Evolutionary conservation across 2,113 vertebrate genomes (phyloP), one percentile per base, ranked within the genome.

Genomic region (Meriones unguiculatus): DNA sequence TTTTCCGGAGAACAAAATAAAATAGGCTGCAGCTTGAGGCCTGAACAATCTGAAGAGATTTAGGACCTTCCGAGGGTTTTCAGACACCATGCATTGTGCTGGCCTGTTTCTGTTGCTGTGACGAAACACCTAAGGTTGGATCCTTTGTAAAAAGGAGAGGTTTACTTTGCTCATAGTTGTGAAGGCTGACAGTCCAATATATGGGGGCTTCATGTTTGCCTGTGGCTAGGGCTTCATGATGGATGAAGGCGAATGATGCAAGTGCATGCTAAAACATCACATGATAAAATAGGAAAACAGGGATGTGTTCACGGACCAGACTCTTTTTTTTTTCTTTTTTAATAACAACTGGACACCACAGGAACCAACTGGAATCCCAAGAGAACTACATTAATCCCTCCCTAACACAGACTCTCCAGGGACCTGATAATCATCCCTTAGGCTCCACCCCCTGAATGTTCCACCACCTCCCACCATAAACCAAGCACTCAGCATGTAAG

Each of bases 1-100:
- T 59, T 87, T 94, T 87, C 35, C 20, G 65, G 94, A 30, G 65
- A 94, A 75, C 73, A 80, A 70, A 93, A 70, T 65, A 69, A 80
- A 80, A 89, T n/a, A 46, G 3, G n/a, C 15, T 5, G 50, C 18
- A 24, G 78, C 41, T 92, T 84, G 64, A 75, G 64, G 78, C n/a
- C 1, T 41, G 50, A 65, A 59, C 28, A 30, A 76, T 69, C 24
- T n/a, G 9, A 87, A 96, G 50, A 41, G 24, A 50, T 75, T 84
- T 64, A 69, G 86, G 90, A 54, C 41, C 81, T 54, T 86, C 72
- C 30, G 10, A 90, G 82, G 91, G 35, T 22, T 90, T 87, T 41
- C 32, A 22, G 62, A 75, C 69, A 91, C 52, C 67, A 32, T 1
- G 41, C 46, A 82, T 65, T 41, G 15, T 25, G 3, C 57, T 77